Evolutionary conservation across 2,888 invertebrate genomes (phyloP).

Genomic region (Drosophila helvetica): DNA sequence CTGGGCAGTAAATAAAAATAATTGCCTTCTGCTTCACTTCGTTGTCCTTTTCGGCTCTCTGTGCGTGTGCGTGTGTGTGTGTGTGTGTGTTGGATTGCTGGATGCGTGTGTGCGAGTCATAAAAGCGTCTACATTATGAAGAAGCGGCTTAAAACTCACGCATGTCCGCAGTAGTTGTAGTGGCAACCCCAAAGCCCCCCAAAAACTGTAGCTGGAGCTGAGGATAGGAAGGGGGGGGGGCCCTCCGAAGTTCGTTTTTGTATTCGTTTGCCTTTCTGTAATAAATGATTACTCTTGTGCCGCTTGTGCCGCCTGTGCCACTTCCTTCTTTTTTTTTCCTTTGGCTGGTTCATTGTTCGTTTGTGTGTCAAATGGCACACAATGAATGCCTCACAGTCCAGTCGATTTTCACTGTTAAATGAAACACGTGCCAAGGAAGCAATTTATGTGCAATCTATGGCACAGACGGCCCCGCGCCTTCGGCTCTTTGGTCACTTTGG

Average conservation of each 20-base stretch:
- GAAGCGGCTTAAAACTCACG: slow-evolving; percentile 71
- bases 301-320: slow-evolving; percentile 21
- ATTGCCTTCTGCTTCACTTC: slow-evolving; percentile 81
- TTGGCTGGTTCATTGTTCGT: slow-evolving; percentile 7
- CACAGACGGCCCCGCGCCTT: slow-evolving; percentile 47
- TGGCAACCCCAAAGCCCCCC: neutral
- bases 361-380: slow-evolving; percentile 54
- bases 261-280: slow-evolving; percentile 34
- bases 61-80: slow-evolving; percentile 26
- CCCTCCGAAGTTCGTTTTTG: neutral
- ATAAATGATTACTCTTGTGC: slow-evolving; percentile 56
- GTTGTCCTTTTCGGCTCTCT: slow-evolving; percentile 62
- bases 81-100: slow-evolving; percentile 28
- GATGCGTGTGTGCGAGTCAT: slow-evolving; percentile 52
- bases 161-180: slow-evolving; percentile 44
- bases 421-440: slow-evolving; percentile 80
- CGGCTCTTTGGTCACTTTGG: slow-evolving; percentile 55
- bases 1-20: slow-evolving; percentile 83
- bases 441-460: slow-evolving; percentile 75
- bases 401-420: slow-evolving; percentile 73
- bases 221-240: neutral
- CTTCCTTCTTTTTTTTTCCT: slow-evolving; percentile 3
- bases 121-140: slow-evolving; percentile 69
- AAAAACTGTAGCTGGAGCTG: slow-evolving; percentile 11
- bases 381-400: slow-evolving; percentile 60